A percentile compares a stretch with the other conserved stretches of the same genome.
Conservation (phyloP, 2,113 vertebrate species). For the Axis porcinus region DNA sequence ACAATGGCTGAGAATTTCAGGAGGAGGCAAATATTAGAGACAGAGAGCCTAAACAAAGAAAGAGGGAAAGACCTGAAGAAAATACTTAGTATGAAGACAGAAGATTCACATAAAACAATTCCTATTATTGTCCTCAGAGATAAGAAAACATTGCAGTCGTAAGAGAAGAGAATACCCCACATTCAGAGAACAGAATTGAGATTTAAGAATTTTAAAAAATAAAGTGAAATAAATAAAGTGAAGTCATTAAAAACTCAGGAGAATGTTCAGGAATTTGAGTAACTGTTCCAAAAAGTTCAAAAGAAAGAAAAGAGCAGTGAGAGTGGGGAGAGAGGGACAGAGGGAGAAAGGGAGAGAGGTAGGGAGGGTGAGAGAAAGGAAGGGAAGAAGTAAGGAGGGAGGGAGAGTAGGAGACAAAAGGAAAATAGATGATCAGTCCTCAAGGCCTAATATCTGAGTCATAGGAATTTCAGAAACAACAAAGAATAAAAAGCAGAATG, state of each 20-base stretch:
- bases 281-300: background rate
- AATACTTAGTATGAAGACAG: background rate
- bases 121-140: background rate
- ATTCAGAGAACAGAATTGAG: background rate
- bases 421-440: background rate
- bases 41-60: background rate
- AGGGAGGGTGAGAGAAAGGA: background rate
- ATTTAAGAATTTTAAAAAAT: background rate
- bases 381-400: background rate
- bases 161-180: background rate
- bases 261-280: background rate
- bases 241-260: background rate
- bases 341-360: background rate
- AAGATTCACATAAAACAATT: background rate
- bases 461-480: background rate
- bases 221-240: background rate
- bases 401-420: background rate
- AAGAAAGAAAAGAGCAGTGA: background rate
- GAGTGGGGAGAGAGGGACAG: background rate
- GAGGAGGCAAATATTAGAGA: background rate
- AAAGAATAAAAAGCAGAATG: background rate
- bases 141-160: background rate
- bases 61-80: background rate
- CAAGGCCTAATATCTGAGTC: background rate
- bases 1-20: background rate